Evolutionary conservation across 1,140 invertebrate species (phyloP).

Genomic region (Euura lappo): DNA sequence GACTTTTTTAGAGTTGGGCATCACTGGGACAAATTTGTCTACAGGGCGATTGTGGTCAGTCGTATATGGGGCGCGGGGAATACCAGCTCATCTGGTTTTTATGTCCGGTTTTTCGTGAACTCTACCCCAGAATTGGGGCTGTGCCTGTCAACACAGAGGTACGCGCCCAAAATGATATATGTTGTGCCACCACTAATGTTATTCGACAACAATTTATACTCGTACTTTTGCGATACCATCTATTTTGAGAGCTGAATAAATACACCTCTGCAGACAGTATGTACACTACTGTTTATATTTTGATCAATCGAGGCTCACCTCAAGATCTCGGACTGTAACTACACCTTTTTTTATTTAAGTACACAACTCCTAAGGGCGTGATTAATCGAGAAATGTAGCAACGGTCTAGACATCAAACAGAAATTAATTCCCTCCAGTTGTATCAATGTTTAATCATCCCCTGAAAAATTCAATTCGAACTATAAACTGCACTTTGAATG

Average conservation of each 20-base stretch:
- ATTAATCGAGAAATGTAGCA: too few species aligned
- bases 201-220: conserved; percentile 58
- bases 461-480: too few species aligned
- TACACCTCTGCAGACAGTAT: neutral
- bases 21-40: conserved; percentile 57
- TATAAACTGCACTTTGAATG: too few species aligned
- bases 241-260: conserved; percentile 18
- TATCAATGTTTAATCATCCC: too few species aligned
- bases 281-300: conserved; percentile 7
- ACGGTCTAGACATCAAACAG: too few species aligned
- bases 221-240: conserved; percentile 43
- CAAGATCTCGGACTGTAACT: neutral
- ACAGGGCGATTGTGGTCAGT: conserved; percentile 60
- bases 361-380: too few species aligned
- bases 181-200: conserved; percentile 51
- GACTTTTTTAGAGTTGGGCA: conserved; percentile 35
- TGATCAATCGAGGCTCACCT: neutral
- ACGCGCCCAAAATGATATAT: conserved; percentile 56
- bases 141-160: conserved; percentile 60
- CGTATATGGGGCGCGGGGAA: conserved; percentile 16
- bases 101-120: conserved; percentile 43
- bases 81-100: conserved; percentile 47
- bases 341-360: neutral
- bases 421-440: too few species aligned
- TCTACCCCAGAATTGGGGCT: conserved; percentile 50